Evolutionary conservation across 2,113 vertebrate species (phyloP).

Genomic region (Cranoglanis bouderius): DNA sequence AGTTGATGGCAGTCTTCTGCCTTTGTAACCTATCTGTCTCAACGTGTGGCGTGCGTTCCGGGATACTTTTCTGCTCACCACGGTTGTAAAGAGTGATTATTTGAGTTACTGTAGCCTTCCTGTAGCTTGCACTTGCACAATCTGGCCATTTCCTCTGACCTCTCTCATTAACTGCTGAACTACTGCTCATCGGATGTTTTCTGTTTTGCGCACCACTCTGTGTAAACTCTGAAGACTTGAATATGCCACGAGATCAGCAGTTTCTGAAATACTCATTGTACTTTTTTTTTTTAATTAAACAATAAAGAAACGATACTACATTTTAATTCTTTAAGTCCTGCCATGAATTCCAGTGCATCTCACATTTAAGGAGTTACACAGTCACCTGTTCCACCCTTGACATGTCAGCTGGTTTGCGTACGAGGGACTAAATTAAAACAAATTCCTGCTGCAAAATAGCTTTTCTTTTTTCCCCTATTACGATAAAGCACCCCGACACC

Average conservation of each 20-base stretch:
- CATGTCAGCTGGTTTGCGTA: constrained; percentile 37
- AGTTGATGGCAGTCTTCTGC: background rate
- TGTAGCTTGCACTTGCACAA: too few species aligned
- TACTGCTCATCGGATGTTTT: background rate
- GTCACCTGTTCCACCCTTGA: constrained; percentile 33
- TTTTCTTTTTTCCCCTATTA: constrained; percentile 22
- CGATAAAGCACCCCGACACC: constrained; percentile 24
- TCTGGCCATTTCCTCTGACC: too few species aligned
- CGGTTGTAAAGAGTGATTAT: background rate
- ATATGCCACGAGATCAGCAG: background rate
- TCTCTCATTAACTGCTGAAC: too few species aligned
- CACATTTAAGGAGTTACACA: background rate
- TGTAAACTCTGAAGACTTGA: background rate
- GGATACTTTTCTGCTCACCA: background rate
- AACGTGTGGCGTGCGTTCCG: background rate
- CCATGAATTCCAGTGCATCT: background rate
- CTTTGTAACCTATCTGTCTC: background rate
- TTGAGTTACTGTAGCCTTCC: too few species aligned
- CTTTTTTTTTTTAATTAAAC: background rate
- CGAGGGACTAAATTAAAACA: constrained; percentile 39
- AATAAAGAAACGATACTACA: background rate
- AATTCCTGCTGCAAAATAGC: constrained; percentile 45
- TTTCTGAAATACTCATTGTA: background rate
- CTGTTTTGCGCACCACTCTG: background rate
- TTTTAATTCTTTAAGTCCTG: background rate